Evolutionary conservation across 2,797 vertebrate species (phyloP).

Genomic region (Meriones psammophilus): DNA sequence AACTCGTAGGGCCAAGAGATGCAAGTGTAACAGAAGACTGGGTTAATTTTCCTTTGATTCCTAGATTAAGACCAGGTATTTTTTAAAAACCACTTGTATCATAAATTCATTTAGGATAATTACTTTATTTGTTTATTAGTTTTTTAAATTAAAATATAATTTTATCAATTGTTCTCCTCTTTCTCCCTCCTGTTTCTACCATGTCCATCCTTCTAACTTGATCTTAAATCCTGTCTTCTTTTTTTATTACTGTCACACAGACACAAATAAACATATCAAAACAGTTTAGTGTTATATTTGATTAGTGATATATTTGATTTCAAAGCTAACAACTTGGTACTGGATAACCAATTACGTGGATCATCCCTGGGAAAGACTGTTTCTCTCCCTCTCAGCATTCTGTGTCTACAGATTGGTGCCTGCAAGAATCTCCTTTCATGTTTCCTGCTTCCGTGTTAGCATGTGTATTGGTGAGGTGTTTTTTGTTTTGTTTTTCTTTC

Average conservation of each 20-base stretch:
- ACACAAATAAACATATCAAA: not conserved
- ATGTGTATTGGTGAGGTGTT: not conserved
- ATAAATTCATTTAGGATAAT: not conserved
- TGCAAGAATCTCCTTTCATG: not conserved
- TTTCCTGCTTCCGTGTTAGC: not conserved
- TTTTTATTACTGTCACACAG: not conserved
- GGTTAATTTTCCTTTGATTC: not conserved
- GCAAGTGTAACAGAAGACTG: not conserved
- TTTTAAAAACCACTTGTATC: not conserved
- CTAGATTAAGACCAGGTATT: not conserved
- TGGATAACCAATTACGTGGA: not conserved
- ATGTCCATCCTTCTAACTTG: too few relatives aligned
- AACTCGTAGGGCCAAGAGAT: conserved; percentile 25
- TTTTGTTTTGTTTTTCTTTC: not conserved
- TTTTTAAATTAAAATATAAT: not conserved
- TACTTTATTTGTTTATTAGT: not conserved
- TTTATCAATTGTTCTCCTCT: not conserved
- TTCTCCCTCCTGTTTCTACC: not conserved
- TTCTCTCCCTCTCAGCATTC: not conserved
- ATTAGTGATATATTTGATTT: not conserved
- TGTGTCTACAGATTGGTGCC: not conserved
- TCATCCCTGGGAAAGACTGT: not conserved
- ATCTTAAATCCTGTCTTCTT: not conserved
- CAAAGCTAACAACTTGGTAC: not conserved
- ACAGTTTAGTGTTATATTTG: not conserved